Percentiles rank a stretch among this genome's conserved stretches.
phyloP scores from a whole-genome alignment of 1,140 invertebrate genomes.

The Latrodectus geometricus region DNA sequence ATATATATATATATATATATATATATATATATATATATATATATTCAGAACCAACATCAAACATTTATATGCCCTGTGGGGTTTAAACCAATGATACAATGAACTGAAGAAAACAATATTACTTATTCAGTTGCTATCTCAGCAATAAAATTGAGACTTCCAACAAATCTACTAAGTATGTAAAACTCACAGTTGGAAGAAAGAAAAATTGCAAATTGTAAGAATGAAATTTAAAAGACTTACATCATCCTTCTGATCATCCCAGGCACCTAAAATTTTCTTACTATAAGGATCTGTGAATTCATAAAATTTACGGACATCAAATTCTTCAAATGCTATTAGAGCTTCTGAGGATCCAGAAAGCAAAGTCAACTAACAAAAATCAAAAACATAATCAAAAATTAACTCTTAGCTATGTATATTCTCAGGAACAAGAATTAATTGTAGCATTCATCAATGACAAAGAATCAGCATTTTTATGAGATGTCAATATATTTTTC shows the following conservation, averaged over 20 bases:
- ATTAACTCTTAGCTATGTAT: background rate
- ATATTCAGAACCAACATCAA: no score
- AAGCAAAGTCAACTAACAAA: constrained; percentile 15
- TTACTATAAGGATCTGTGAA: constrained; percentile 14
- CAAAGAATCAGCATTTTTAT: no score
- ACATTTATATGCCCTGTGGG: no score
- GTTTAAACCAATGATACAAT: no score
- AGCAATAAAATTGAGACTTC: background rate
- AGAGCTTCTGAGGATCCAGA: background rate
- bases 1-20: no score
- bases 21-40: no score
- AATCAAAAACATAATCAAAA: background rate
- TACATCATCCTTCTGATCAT: background rate
- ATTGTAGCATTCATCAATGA: no score
- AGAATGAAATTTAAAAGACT: background rate
- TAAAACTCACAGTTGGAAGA: background rate
- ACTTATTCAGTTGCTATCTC: no score
- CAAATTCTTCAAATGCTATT: background rate
- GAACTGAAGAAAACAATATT: no score
- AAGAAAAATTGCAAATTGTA: background rate
- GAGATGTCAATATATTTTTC: no score
- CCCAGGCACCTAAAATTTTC: constrained; percentile 30
- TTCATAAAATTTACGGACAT: constrained; percentile 15
- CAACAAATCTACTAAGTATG: background rate
- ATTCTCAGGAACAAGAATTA: no score